A percentile compares a stretch with the other conserved stretches of the same genome.
Conservation (phyloP, 2,888 invertebrate species). For the Morpho helenor region DNA sequence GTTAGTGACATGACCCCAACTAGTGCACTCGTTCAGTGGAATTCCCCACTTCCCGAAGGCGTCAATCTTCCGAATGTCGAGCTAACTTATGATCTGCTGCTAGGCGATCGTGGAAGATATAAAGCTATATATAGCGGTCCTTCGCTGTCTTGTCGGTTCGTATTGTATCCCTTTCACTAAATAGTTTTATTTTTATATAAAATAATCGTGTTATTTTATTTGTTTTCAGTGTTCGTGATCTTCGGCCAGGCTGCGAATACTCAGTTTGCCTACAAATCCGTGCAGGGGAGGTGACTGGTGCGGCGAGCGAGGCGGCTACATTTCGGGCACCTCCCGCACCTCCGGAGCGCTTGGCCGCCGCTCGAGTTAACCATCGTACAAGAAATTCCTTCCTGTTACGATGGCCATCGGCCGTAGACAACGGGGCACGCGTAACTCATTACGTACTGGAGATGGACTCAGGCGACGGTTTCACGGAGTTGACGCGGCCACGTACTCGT, state of each 20-base stretch:
- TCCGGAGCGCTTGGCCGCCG: constrained; percentile 86
- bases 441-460: constrained; percentile 90
- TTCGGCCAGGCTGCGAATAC: constrained; percentile 93
- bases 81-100: constrained; percentile 88
- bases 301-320: constrained; percentile 86
- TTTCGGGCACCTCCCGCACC: constrained; percentile 91
- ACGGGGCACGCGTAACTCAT: constrained; percentile 87
- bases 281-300: constrained; percentile 86
- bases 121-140: constrained; percentile 90
- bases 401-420: constrained; percentile 86
- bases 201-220: too few relatives aligned
- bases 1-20: constrained; percentile 90
- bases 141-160: constrained; percentile 84
- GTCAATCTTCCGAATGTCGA: constrained; percentile 71
- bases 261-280: constrained; percentile 89
- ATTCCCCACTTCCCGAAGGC: constrained; percentile 78
- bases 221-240: constrained; percentile 82
- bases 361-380: constrained; percentile 84
- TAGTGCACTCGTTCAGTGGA: constrained; percentile 92
- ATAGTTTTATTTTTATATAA: not conserved
- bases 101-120: constrained; percentile 91
- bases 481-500: constrained; percentile 85
- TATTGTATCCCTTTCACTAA: not conserved
- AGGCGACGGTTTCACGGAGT: constrained; percentile 85
- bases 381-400: constrained; percentile 85